Conservation (phyloP, 2,113 vertebrate species). For the Pachyramphus minor region DNA sequence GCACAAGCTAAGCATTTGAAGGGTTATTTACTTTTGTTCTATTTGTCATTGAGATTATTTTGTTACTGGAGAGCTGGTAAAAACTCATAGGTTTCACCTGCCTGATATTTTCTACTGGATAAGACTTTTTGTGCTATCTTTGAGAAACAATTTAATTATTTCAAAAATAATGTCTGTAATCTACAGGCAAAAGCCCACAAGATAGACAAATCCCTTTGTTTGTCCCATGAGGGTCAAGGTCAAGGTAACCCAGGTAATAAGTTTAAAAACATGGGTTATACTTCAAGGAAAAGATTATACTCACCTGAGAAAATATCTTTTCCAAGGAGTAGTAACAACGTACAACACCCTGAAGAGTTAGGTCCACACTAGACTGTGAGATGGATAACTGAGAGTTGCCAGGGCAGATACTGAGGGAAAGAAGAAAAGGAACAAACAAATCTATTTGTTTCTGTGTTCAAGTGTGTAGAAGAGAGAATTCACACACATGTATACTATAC, state of each 20-base stretch:
- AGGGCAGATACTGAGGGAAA: not conserved
- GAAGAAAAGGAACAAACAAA: not conserved
- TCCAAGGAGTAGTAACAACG: not conserved
- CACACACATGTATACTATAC: rapidly evolving
- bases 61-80: not conserved
- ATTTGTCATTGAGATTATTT: not conserved
- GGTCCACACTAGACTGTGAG: not conserved
- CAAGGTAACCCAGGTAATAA: not conserved
- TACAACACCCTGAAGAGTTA: not conserved
- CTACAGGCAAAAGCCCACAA: not conserved
- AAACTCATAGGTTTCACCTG: not conserved
- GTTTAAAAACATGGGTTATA: not conserved
- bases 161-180: not conserved
- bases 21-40: not conserved
- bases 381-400: not conserved
- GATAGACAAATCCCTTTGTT: not conserved
- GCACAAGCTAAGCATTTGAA: not conserved
- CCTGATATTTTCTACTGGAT: not conserved
- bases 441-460: not conserved
- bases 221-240: not conserved
- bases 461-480: not conserved
- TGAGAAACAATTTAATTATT: not conserved
- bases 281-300: not conserved
- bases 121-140: not conserved
- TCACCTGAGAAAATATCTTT: not conserved